Percentiles rank a stretch among this genome's conserved stretches.
Conservation (phyloP, 2,113 vertebrate genomes). For the Pogona vitticeps region DNA sequence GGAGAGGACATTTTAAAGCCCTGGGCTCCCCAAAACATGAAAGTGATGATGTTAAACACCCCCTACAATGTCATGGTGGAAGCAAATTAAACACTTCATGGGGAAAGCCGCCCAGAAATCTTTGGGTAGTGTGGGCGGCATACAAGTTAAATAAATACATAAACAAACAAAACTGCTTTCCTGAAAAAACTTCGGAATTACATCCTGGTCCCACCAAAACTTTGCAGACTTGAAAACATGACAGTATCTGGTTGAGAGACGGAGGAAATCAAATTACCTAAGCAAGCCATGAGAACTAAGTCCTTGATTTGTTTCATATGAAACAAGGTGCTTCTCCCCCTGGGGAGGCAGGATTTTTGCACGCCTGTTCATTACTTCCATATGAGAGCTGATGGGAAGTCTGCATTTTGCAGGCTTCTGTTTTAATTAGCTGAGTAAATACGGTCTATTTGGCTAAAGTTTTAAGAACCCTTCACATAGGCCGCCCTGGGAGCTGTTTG, state of each 20-base stretch:
- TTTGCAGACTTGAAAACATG: not conserved
- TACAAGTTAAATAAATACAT: no score
- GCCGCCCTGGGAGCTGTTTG: not conserved
- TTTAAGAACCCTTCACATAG: constrained; percentile 19
- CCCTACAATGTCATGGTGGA: not conserved
- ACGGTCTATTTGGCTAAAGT: constrained; percentile 17
- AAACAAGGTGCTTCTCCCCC: constrained; percentile 1
- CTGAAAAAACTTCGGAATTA: not conserved
- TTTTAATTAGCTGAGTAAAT: constrained; percentile 36
- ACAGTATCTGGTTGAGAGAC: not conserved
- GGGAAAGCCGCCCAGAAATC: no score
- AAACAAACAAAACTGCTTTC: not conserved
- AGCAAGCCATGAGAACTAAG: not conserved
- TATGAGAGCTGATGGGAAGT: constrained; percentile 4
- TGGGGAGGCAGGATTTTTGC: not conserved
- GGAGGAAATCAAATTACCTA: not conserved
- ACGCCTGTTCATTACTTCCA: constrained; percentile 16
- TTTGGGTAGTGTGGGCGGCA: no score
- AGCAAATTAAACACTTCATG: not conserved
- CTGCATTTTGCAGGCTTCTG: constrained; percentile 1
- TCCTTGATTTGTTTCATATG: not conserved
- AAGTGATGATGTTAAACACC: not conserved
- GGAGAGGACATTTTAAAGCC: no score
- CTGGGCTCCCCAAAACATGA: not conserved
- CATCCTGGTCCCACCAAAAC: not conserved